These are phyloP conservation scores for Adineta ricciae DNA, from an alignment of 2,888 invertebrate genomes.

Conservation along the genomic window DNA sequence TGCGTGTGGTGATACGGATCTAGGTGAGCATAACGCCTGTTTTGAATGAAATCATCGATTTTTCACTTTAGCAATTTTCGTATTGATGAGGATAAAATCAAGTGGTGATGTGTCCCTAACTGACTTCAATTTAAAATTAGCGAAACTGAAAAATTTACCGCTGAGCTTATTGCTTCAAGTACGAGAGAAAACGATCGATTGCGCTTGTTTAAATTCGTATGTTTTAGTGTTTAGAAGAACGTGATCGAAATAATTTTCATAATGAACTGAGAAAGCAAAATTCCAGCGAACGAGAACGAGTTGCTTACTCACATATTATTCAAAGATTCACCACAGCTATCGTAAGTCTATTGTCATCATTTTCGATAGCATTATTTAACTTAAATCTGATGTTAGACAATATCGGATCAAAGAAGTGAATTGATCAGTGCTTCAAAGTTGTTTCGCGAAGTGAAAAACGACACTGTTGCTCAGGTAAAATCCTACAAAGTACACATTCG, in stretches of 20 bases:
- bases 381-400: too few species aligned
- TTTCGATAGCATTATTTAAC: too few species aligned
- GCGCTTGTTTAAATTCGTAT: too few species aligned
- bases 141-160: background rate
- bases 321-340: background rate
- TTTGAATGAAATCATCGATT: too few species aligned
- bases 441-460: conserved; percentile 1
- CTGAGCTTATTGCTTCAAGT: background rate
- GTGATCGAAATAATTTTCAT: conserved; percentile 10
- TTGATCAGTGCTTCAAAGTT: background rate
- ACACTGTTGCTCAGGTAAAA: background rate
- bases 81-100: background rate
- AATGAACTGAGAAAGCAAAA: background rate
- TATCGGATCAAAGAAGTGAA: background rate
- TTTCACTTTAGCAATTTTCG: background rate
- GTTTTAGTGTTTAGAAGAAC: conserved; percentile 1
- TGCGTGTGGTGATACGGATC: background rate
- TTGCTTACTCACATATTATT: background rate
- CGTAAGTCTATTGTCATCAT: too few species aligned
- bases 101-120: background rate
- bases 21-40: background rate
- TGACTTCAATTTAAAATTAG: background rate
- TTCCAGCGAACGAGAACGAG: background rate
- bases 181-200: background rate
- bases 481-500: too few species aligned